A percentile compares a stretch with the other conserved stretches of the same genome.
phyloP scores from a whole-genome alignment of 2,113 vertebrate species.

The Calyptommatus sinebrachiatus region DNA sequence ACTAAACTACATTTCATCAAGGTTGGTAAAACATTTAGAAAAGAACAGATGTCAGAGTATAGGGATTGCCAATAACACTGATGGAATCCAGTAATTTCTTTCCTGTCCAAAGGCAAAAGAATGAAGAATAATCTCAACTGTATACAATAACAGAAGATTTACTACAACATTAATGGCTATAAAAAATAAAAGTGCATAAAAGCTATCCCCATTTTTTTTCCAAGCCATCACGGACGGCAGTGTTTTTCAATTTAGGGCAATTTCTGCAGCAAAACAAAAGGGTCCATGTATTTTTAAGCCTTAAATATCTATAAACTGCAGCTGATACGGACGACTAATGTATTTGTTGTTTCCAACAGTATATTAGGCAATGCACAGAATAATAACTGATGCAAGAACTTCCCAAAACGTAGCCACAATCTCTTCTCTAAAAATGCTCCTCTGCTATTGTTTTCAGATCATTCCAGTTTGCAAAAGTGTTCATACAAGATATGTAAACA shows the following conservation, averaged over 20 bases:
- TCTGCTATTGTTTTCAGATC: constrained; percentile 78
- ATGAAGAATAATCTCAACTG: constrained; percentile 77
- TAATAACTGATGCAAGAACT: constrained; percentile 77
- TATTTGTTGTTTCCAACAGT: constrained; percentile 66
- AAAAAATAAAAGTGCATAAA: constrained; percentile 69
- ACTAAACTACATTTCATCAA: constrained; percentile 83
- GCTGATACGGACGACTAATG: constrained; percentile 61
- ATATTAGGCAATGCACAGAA: constrained; percentile 71
- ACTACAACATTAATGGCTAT: constrained; percentile 68
- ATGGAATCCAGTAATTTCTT: constrained; percentile 90
- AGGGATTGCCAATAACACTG: constrained; percentile 87
- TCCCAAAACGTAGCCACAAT: constrained; percentile 74
- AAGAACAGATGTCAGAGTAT: constrained; percentile 93
- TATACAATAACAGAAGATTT: constrained; percentile 70
- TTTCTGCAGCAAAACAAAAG: constrained; percentile 65
- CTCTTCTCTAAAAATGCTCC: constrained; percentile 72
- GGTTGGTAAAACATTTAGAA: constrained; percentile 93
- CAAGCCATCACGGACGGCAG: constrained; percentile 61
- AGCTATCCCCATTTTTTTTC: constrained; percentile 61
- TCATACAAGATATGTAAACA: constrained; percentile 82
- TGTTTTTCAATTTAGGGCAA: constrained; percentile 68
- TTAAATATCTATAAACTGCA: constrained; percentile 66
- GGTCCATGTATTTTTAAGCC: constrained; percentile 63
- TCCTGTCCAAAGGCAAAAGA: constrained; percentile 88
- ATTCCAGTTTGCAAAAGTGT: constrained; percentile 81